Base-by-base conservation (phyloP, 92 coral and sea anemone species). In the Epizoanthus rinbou region DNA sequence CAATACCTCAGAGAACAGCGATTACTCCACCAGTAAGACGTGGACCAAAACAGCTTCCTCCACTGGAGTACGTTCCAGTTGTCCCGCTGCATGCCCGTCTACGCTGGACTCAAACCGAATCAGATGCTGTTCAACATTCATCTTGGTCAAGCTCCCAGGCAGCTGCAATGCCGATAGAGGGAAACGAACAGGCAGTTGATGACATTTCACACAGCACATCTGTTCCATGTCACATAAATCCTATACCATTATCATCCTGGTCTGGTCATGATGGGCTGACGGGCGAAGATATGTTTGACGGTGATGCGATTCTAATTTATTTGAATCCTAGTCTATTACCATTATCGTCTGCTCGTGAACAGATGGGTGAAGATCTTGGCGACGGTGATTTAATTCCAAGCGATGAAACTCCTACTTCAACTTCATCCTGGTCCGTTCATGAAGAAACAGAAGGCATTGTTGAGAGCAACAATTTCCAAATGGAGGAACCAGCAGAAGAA, bases 1-100 rank as follows among this genome's bases (percentile, higher is more conserved):
- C 6, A 3, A 37, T 4, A 0, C 43, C 43, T 37, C 43, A 6
- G 5, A 37, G 43, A 37, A 37, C 43, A 37, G 5, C 43, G 6
- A 3, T 37, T 37, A 18, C 4, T 18, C 60, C 67, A 6, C 67
- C 67, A 10, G 28, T 62, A 13, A 62, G 67, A 62, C 67, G 33
- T 8, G 67, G 67, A 62, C 25, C 67, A 11, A 62, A 62, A 62
- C 67, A 62, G 25, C 67, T n/a, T 5, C 67, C 28, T 62, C 67
- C 67, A 4, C 25, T 62, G 5, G 67, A 62, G 11, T 62, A 21
- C 14, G 22, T 19, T 8, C 28, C 67, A 7, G 28, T 62, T 6
- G 67, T 62, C 3, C 67, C 67, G 5, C 28, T 62, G 11, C 67
- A 62, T 17, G 67, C 67, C 67, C 67, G 67, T 19, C 8, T 62